phyloP scores from a whole-genome alignment of 2,113 vertebrate species.

The Phyllostomus discolor region DNA sequence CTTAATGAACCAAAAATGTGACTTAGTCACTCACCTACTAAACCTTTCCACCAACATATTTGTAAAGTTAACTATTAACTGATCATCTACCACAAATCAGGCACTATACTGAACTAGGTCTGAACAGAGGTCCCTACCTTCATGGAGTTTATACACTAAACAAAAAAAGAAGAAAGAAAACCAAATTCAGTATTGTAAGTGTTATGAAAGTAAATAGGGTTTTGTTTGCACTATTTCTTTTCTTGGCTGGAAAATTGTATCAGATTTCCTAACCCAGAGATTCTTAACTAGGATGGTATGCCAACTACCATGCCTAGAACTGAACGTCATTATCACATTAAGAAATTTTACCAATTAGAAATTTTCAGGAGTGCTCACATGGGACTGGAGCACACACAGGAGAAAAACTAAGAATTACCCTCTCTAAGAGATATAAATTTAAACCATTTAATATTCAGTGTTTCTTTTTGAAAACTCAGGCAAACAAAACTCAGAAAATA shows the following conservation, averaged over 20 bases:
- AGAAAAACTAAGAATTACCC: not conserved
- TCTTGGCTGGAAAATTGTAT: not conserved
- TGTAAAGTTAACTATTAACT: slow-evolving; percentile 22
- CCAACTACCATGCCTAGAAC: not conserved
- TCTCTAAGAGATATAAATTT: not conserved
- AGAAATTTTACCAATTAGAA: slow-evolving; percentile 18
- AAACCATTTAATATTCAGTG: not conserved
- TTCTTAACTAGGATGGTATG: not conserved
- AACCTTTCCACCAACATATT: not conserved
- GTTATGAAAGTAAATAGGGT: not conserved
- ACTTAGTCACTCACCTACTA: not conserved
- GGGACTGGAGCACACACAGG: not conserved
- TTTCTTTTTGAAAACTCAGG: not conserved
- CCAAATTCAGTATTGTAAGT: not conserved
- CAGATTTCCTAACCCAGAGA: slow-evolving; percentile 20
- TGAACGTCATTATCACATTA: not conserved
- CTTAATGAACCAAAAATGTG: slow-evolving; percentile 10
- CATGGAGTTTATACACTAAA: not conserved
- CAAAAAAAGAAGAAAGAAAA: not conserved
- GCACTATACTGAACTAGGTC: not conserved
- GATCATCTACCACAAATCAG: slow-evolving; percentile 14
- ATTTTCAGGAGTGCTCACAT: not conserved
- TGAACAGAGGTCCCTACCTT: not conserved
- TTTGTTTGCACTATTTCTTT: slow-evolving; percentile 21
- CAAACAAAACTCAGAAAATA: slow-evolving; percentile 8